Base-by-base conservation (phyloP, 2,888 invertebrate species). In the Danaus chrysippus region DNA sequence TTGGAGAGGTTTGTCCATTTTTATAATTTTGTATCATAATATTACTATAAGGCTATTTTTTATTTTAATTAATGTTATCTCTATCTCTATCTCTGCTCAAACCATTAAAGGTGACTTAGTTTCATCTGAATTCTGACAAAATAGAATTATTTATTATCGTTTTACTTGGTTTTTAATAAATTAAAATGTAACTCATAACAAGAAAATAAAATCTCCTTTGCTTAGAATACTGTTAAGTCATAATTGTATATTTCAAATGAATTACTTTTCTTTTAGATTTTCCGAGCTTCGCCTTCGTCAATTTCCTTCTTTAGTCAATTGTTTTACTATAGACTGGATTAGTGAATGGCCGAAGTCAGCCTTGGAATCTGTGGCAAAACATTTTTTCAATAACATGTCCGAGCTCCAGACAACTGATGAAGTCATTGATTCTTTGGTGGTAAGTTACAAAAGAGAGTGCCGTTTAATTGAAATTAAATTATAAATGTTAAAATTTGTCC, bases 311-410 rank as follows among this genome's bases (percentile, higher is more conserved):
- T 85, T 98, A 44, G 96, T 97, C 42, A 98, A 96, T 86, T 97
- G 97, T 78, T 97, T 97, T 81, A 97, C 97, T 2, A 97, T 97
- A 70, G 97, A 98, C 84, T 98, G 97, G 97, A 97, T 96, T 85
- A 95, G 95, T 84, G 94, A 95, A 60, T 97, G 97, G 97, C 97
- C 97, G 0, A 93, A 95, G 73, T 93, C 95, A 0, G 97, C 97
- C 0, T 87, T 97, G 34, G 94, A 96, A 91, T 97, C 97, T 73
- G 95, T 96, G n/a, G 95, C 95, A 0, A 83, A 87, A 53, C 93
- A 95, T 78, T 96, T 95, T 77, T 92, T 96, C 71, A 76, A 87
- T 43, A 92, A 93, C 65, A 93, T 96, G 79, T 85, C 91, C 2
- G 94, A 95, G 66, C 86, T 96, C 49, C 90, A 93, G 54, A 92